Evolutionary conservation across 2,797 vertebrate species (phyloP).

Genomic region (Periophthalmus magnuspinnatus): DNA sequence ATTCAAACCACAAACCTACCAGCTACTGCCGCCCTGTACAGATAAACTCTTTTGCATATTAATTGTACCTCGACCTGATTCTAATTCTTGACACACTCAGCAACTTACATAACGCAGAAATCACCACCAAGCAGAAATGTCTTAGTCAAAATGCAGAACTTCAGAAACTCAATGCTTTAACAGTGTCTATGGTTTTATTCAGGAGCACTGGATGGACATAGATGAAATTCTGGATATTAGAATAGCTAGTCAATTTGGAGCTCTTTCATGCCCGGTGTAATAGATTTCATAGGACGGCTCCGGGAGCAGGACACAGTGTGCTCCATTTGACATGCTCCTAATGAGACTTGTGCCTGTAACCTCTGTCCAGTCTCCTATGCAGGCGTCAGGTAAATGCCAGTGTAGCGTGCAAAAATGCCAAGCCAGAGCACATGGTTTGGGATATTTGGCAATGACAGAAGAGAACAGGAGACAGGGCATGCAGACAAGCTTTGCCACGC

Average conservation of each 20-base stretch:
- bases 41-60: too few relatives aligned
- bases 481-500: not conserved
- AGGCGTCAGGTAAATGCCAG: slow-evolving; percentile 7
- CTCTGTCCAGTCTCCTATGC: slow-evolving; percentile 6
- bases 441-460: slow-evolving; percentile 24
- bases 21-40: too few relatives aligned
- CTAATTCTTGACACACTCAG: too few relatives aligned
- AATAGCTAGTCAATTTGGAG: not conserved
- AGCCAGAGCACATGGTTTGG: slow-evolving; percentile 19
- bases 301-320: slow-evolving; percentile 1
- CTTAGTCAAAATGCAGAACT: too few relatives aligned
- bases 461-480: not conserved
- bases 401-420: slow-evolving; percentile 6
- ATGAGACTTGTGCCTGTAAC: slow-evolving; percentile 6
- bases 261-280: not conserved
- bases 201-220: not conserved
- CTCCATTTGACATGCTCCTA: not conserved
- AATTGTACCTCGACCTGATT: too few relatives aligned
- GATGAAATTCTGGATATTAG: not conserved
- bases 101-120: too few relatives aligned
- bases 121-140: too few relatives aligned
- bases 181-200: too few relatives aligned
- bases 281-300: not conserved
- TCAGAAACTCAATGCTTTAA: too few relatives aligned
- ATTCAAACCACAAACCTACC: too few relatives aligned